phyloP scores from a whole-genome alignment of 2,888 invertebrate genomes.

The Lapara coniferarum region DNA sequence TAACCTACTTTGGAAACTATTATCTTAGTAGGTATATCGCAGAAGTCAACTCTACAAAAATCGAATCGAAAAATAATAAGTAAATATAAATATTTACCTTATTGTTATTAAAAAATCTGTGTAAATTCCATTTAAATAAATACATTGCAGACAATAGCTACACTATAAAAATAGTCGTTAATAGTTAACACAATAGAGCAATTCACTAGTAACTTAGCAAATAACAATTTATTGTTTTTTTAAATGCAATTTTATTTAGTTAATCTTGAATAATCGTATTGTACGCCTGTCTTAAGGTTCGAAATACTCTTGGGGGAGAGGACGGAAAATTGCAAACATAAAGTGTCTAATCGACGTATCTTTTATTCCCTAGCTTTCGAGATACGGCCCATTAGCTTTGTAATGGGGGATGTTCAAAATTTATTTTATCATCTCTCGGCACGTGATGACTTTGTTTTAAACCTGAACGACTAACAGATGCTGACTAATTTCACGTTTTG shows the following conservation, averaged over 20 bases:
- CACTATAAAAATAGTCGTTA: no score
- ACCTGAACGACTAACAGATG: conserved; percentile 45
- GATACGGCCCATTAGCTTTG: conserved; percentile 82
- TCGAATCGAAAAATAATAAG: no score
- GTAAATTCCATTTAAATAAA: no score
- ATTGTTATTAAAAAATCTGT: no score
- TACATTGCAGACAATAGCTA: no score
- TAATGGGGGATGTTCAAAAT: conserved; percentile 80
- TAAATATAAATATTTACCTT: no score
- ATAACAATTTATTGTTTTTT: conserved; percentile 26
- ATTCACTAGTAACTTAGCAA: background rate
- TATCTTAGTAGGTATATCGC: no score
- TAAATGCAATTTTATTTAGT: conserved; percentile 28
- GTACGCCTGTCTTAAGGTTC: conserved; percentile 53
- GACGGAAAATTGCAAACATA: conserved; percentile 80
- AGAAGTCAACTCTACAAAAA: no score
- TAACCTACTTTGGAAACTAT: no score
- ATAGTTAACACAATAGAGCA: no score
- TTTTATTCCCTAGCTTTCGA: conserved; percentile 79
- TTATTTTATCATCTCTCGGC: conserved; percentile 82
- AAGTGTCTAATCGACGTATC: conserved; percentile 83
- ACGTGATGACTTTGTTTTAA: conserved; percentile 79
- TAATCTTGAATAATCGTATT: conserved; percentile 32
- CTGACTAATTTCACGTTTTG: conserved; percentile 42
- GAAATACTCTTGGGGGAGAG: conserved; percentile 55